Conservation (phyloP, 2,797 vertebrate genomes). For the Presbytis comata region DNA sequence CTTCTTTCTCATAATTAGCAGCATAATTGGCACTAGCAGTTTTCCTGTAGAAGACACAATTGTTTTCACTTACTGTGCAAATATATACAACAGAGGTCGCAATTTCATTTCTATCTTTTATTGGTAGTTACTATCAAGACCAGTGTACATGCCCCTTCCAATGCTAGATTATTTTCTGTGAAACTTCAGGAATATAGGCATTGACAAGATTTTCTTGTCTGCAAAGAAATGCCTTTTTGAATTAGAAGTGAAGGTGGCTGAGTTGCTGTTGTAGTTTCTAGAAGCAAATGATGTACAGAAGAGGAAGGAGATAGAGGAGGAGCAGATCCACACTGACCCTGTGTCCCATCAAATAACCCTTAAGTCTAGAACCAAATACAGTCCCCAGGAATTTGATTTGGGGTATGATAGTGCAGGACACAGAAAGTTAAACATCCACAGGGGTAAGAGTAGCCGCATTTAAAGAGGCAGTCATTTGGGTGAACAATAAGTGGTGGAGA, state of each 20-base stretch:
- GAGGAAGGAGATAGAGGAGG: neutral
- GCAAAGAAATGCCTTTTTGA: neutral
- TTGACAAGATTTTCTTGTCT: neutral
- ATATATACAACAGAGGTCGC: neutral
- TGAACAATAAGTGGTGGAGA: neutral
- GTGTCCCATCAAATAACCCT: neutral
- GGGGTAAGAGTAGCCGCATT: no score
- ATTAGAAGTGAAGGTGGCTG: neutral
- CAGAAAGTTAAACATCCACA: neutral
- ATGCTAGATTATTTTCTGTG: neutral
- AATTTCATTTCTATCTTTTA: neutral
- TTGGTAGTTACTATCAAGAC: neutral
- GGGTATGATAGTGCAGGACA: neutral
- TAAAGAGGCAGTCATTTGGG: neutral
- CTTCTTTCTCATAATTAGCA: slow-evolving; percentile 27
- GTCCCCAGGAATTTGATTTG: neutral
- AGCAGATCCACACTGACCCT: neutral
- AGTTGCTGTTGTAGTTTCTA: neutral
- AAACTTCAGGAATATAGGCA: neutral
- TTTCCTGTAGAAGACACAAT: neutral
- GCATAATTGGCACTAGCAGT: neutral
- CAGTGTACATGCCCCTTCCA: neutral
- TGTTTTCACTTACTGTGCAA: slow-evolving; percentile 27
- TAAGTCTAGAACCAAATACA: neutral
- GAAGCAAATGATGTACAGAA: neutral